Conservation (phyloP, 2,888 invertebrate species). For the Hofmannophila pseudospretella region DNA sequence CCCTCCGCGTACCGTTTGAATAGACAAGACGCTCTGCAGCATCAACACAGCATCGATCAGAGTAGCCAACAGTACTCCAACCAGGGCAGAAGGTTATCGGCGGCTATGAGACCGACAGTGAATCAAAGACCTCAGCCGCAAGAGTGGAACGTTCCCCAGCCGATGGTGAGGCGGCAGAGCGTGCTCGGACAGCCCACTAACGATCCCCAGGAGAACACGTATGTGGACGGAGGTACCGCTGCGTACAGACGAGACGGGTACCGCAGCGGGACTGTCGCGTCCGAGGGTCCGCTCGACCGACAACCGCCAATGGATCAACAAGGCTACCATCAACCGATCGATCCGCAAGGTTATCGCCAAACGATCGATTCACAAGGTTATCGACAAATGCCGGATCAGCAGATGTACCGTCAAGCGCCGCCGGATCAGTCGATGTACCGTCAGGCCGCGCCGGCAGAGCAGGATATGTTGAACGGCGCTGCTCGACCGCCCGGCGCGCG, state of each 20-base stretch:
- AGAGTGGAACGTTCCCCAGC: constrained; percentile 53
- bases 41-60: constrained; percentile 56
- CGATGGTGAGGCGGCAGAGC: constrained; percentile 47
- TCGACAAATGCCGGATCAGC: constrained; percentile 45
- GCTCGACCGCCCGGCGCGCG: constrained; percentile 42
- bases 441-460: constrained; percentile 45
- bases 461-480: constrained; percentile 52
- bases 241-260: constrained; percentile 53
- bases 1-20: constrained; percentile 40
- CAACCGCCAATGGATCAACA: constrained; percentile 44
- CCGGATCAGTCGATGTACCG: constrained; percentile 38
- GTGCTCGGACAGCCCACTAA: constrained; percentile 56
- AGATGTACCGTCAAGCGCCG: constrained; percentile 47
- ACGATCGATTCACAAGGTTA: constrained; percentile 68
- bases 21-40: constrained; percentile 46
- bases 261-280: constrained; percentile 59
- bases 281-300: constrained; percentile 49
- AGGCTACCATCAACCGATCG: constrained; percentile 41
- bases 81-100: constrained; percentile 54
- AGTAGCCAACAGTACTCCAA: constrained; percentile 52
- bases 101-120: constrained; percentile 42
- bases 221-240: constrained; percentile 41
- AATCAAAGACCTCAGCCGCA: constrained; percentile 51
- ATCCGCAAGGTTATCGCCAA: constrained; percentile 50
- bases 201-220: constrained; percentile 45